Percentiles rank a stretch among this genome's conserved stretches.
phyloP scores from a whole-genome alignment of 1,140 invertebrate genomes.

The Chelonus insularis region DNA sequence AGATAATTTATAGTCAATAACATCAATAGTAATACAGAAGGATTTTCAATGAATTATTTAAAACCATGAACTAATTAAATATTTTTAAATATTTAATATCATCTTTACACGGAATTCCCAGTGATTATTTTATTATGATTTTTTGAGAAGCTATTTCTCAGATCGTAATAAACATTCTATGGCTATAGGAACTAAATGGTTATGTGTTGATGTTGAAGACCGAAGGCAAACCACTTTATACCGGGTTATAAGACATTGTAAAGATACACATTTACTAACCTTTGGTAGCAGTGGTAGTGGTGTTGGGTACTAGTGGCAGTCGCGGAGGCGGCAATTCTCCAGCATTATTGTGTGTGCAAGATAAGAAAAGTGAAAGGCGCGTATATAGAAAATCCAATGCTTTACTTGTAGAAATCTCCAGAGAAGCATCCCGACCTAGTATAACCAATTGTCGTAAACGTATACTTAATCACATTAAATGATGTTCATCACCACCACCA shows the following conservation, averaged over 20 bases:
- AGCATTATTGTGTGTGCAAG: slow-evolving; percentile 32
- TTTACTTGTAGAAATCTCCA: background rate
- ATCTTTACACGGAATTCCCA: too few species aligned
- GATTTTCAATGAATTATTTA: too few species aligned
- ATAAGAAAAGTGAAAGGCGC: slow-evolving; percentile 53
- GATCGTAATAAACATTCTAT: too few species aligned
- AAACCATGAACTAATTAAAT: too few species aligned
- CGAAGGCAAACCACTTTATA: slow-evolving; percentile 49
- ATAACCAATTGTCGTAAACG: slow-evolving; percentile 31
- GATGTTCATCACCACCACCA: too few species aligned
- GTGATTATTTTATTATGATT: too few species aligned
- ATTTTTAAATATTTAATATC: too few species aligned
- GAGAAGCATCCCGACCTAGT: slow-evolving; percentile 48
- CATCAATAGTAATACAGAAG: too few species aligned
- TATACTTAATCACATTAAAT: background rate
- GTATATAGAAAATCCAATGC: slow-evolving; percentile 15
- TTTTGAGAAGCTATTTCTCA: too few species aligned
- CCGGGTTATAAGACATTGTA: slow-evolving; percentile 7
- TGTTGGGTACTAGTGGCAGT: background rate
- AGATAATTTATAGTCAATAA: too few species aligned
- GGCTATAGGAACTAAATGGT: slow-evolving; percentile 37
- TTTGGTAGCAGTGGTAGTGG: background rate
- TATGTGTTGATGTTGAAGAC: slow-evolving; percentile 1
- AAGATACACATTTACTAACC: background rate
- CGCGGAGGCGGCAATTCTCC: background rate